Conservation (phyloP, 2,113 vertebrate genomes). For the Rhinolophus sinicus region DNA sequence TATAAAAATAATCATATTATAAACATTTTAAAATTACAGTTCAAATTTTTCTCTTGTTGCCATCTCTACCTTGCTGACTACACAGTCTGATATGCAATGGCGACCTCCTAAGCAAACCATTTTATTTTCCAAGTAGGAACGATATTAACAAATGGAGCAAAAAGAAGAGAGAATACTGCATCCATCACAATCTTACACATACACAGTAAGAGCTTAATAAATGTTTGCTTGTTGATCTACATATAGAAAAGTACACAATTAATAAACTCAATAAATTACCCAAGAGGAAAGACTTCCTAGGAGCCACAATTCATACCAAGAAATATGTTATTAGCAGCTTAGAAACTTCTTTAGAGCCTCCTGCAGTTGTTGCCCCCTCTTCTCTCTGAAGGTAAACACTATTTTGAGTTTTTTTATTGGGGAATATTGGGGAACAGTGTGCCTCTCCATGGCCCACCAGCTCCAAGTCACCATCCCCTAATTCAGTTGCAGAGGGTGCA, state of each 20-base stretch:
- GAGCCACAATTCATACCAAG: not conserved
- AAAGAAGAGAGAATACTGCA: not conserved
- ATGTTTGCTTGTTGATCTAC: not conserved
- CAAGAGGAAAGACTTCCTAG: not conserved
- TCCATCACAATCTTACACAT: not conserved
- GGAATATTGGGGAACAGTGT: too few relatives aligned
- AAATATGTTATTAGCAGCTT: not conserved
- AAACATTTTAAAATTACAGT: not conserved
- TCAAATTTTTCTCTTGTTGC: not conserved
- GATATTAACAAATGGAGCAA: not conserved
- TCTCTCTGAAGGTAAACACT: not conserved
- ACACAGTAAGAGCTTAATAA: not conserved
- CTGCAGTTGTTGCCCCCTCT: not conserved
- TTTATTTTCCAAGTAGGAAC: not conserved
- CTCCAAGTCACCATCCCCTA: too few relatives aligned
- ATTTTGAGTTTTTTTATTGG: not conserved
- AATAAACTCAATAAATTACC: not conserved
- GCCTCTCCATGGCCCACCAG: too few relatives aligned
- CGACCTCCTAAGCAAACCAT: not conserved
- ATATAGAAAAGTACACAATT: not conserved
- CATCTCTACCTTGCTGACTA: not conserved
- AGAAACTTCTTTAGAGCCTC: not conserved
- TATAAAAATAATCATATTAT: not conserved
- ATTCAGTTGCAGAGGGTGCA: too few relatives aligned
- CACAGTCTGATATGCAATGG: not conserved